phyloP scores from a whole-genome alignment of 2,797 vertebrate genomes.

The Malurus splendens region DNA sequence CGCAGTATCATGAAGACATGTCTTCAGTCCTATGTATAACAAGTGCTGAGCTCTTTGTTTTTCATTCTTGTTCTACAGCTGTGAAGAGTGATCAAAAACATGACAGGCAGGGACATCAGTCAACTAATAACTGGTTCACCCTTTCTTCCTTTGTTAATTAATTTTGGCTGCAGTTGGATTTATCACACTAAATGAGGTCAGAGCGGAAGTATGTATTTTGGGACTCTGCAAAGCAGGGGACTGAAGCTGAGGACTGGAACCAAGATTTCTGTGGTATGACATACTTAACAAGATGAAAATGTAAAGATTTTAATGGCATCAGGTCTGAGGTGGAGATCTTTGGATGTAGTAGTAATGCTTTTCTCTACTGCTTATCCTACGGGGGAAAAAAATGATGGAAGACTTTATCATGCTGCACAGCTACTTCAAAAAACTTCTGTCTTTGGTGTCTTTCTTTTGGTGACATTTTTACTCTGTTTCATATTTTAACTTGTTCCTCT shows the following conservation, averaged over 20 bases:
- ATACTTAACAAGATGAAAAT: background rate
- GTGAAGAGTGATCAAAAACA: background rate
- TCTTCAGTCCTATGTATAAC: background rate
- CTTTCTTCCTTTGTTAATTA: background rate
- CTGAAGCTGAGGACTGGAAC: background rate
- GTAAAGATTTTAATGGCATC: background rate
- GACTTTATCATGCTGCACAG: background rate
- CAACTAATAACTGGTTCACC: background rate
- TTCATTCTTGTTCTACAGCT: background rate
- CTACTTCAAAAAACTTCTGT: background rate
- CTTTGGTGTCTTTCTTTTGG: background rate
- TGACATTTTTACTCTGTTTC: background rate
- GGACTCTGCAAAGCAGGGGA: background rate
- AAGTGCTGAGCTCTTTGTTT: background rate
- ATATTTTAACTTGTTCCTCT: background rate
- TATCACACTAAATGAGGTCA: background rate
- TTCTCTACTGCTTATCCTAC: background rate
- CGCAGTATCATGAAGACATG: background rate
- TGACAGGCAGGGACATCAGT: background rate
- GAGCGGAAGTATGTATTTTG: background rate
- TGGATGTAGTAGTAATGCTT: background rate
- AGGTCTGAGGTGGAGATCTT: background rate
- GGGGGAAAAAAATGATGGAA: background rate
- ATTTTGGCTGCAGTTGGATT: background rate
- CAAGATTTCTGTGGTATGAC: background rate